phyloP scores from a whole-genome alignment of 1,140 invertebrate genomes.

The Psilanteris sp. region DNA sequence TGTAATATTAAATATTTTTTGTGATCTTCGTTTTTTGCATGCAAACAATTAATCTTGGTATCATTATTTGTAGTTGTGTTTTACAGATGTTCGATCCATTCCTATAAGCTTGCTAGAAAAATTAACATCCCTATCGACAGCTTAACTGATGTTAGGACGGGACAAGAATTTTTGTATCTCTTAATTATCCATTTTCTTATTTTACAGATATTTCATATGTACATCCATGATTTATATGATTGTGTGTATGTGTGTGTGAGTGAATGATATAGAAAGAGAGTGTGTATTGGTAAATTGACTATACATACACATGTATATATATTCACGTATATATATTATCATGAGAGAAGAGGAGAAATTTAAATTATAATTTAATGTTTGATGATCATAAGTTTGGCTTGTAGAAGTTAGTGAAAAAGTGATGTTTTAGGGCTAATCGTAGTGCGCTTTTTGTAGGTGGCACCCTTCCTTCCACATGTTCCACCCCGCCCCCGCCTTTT shows the following conservation, averaged over 20 bases:
- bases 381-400: no score
- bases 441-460: constrained; percentile 79
- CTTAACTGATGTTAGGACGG: constrained; percentile 14
- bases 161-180: constrained; percentile 2
- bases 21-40: constrained; percentile 14
- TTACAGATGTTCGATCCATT: constrained; percentile 24
- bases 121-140: constrained; percentile 33
- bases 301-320: no score
- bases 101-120: constrained; percentile 33
- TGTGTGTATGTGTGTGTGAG: no score
- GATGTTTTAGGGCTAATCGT: constrained; percentile 73
- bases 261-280: no score
- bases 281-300: no score
- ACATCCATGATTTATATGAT: no score
- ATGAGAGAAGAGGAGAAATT: no score
- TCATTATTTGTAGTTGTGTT: constrained; percentile 5
- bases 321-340: no score
- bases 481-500: constrained; percentile 93
- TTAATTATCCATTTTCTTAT: constrained; percentile 29
- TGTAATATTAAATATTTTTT: no score
- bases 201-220: constrained; percentile 52
- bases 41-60: not conserved
- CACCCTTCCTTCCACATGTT: constrained; percentile 85
- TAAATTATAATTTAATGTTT: no score
- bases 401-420: constrained; percentile 42